phyloP scores from a whole-genome alignment of 2,888 invertebrate species.

The Fissipunctia ypsillon region DNA sequence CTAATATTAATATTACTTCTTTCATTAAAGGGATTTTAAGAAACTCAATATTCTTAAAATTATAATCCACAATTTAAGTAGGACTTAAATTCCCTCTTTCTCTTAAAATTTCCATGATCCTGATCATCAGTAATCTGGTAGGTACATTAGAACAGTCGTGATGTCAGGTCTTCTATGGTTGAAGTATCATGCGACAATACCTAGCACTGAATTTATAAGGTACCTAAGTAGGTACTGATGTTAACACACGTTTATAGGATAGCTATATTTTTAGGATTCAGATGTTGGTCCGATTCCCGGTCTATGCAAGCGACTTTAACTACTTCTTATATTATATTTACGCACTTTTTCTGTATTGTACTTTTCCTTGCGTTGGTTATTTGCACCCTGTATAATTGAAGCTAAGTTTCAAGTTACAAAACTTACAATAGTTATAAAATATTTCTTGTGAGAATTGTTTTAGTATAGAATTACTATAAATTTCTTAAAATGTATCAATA shows the following conservation, averaged over 20 bases:
- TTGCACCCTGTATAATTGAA: slow-evolving; percentile 52
- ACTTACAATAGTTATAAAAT: slow-evolving; percentile 59
- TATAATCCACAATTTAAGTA: background rate
- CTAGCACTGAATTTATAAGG: background rate
- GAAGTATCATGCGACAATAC: background rate
- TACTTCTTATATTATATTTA: background rate
- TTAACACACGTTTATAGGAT: background rate
- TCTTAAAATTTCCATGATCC: slow-evolving; percentile 3
- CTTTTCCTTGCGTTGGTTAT: background rate
- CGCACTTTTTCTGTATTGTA: background rate
- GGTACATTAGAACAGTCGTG: background rate
- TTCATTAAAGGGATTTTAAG: background rate
- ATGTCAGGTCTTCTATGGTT: background rate
- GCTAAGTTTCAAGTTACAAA: slow-evolving; percentile 63
- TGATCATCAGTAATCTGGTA: background rate
- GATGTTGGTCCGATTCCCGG: background rate
- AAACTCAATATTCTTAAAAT: slow-evolving; percentile 7
- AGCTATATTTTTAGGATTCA: background rate
- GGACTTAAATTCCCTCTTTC: background rate
- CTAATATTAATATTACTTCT: background rate
- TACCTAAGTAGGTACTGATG: background rate
- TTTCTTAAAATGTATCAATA: slow-evolving; percentile 29
- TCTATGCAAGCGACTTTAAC: background rate
- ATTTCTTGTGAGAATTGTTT: slow-evolving; percentile 36
- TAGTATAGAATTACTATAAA: slow-evolving; percentile 37